Evolutionary conservation across 1,140 invertebrate genomes (phyloP).

Genomic region (Papilio polyxenes): DNA sequence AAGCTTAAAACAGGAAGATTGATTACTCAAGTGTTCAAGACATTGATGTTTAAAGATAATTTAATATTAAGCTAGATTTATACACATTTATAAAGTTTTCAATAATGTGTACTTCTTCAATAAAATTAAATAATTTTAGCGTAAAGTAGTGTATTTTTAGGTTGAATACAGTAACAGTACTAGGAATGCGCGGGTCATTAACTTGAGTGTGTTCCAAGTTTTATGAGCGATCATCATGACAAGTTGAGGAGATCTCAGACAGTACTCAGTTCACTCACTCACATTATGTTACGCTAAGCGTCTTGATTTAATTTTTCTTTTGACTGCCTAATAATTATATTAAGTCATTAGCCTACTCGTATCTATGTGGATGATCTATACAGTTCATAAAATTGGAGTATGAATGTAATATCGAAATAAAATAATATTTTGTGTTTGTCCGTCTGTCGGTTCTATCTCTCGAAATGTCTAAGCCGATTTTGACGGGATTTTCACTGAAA

Average conservation of each 20-base stretch:
- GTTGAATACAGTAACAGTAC: background rate
- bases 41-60: background rate
- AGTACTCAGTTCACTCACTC: background rate
- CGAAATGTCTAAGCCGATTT: too few relatives aligned
- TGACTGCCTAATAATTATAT: background rate
- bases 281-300: background rate
- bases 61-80: background rate
- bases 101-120: background rate
- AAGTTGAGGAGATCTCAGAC: background rate
- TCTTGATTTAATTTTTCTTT: background rate
- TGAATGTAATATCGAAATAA: too few relatives aligned
- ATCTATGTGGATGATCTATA: too few relatives aligned
- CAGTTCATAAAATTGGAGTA: too few relatives aligned
- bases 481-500: too few relatives aligned
- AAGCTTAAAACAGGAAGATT: too few relatives aligned
- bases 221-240: background rate
- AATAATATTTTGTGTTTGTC: too few relatives aligned
- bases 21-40: too few relatives aligned
- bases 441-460: too few relatives aligned
- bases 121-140: background rate
- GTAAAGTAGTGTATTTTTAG: background rate
- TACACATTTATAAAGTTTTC: background rate
- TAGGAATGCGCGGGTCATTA: background rate
- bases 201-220: background rate
- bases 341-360: too few relatives aligned